Evolutionary conservation across 1,140 invertebrate species (phyloP).

Genomic region (Hermatobates lingyangjiaoensis): DNA sequence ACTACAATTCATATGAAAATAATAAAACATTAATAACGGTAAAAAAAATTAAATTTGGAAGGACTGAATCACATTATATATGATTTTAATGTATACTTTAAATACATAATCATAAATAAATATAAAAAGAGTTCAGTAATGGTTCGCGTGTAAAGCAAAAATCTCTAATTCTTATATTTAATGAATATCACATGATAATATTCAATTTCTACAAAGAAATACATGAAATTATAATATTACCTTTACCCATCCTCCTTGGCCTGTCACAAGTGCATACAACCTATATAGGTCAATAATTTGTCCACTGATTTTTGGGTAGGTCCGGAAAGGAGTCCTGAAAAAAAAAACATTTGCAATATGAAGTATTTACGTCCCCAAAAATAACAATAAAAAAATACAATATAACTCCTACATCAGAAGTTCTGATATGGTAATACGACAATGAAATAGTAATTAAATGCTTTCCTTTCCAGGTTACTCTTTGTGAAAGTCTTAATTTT

Average conservation of each 20-base stretch:
- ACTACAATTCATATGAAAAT: not conserved
- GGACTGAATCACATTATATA: not conserved
- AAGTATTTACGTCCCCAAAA: no score
- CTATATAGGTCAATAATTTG: constrained; percentile 77
- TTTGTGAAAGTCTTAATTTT: no score
- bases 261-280: constrained; percentile 75
- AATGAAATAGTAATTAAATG: no score
- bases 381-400: no score
- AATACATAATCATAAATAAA: not conserved
- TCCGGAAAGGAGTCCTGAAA: constrained; percentile 55
- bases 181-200: not conserved
- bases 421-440: no score
- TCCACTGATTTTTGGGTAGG: constrained; percentile 63
- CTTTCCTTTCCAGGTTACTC: no score
- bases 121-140: not conserved
- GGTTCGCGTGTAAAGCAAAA: not conserved
- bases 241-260: constrained; percentile 79
- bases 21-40: not conserved
- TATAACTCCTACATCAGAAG: no score
- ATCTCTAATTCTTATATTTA: not conserved
- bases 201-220: not conserved
- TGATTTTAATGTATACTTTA: not conserved
- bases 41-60: not conserved
- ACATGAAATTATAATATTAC: constrained; percentile 29
- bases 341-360: no score